A percentile compares a stretch with the other conserved stretches of the same genome.
phyloP scores from a whole-genome alignment of 2,888 invertebrate genomes.

The Cosmopolites sordidus region DNA sequence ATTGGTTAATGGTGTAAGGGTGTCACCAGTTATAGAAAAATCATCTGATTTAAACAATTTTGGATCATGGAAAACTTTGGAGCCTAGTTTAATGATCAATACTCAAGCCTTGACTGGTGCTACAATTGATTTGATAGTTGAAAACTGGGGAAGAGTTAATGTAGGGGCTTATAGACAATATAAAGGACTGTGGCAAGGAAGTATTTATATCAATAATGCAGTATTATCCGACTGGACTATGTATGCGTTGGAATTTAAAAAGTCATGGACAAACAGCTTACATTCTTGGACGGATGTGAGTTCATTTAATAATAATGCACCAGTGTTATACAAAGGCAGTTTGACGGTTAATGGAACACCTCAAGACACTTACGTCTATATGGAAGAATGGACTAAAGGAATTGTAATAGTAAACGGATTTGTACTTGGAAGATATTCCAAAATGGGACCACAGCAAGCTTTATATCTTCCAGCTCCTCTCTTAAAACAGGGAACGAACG shows the following conservation, averaged over 20 bases:
- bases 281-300: constrained; percentile 41
- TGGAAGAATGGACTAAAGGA: constrained; percentile 83
- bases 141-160: constrained; percentile 75
- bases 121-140: constrained; percentile 52
- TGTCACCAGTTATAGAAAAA: constrained; percentile 41
- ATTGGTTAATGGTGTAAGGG: constrained; percentile 47
- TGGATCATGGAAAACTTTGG: constrained; percentile 45
- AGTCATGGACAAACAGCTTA: constrained; percentile 44
- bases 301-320: constrained; percentile 47
- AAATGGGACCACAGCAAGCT: constrained; percentile 75
- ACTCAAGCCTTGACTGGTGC: constrained; percentile 30
- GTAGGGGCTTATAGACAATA: constrained; percentile 35
- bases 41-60: constrained; percentile 42
- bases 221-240: constrained; percentile 47
- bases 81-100: constrained; percentile 39
- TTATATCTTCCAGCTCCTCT: constrained; percentile 78
- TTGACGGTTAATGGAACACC: constrained; percentile 48
- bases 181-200: constrained; percentile 48
- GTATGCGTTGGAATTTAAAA: constrained; percentile 50
- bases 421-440: constrained; percentile 78
- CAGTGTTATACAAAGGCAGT: constrained; percentile 54
- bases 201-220: constrained; percentile 46
- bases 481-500: constrained; percentile 53
- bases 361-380: constrained; percentile 74
- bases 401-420: constrained; percentile 79